These are phyloP conservation scores for Baryphthengus martii DNA, from an alignment of 2,113 vertebrate species.

Conservation along the genomic window DNA sequence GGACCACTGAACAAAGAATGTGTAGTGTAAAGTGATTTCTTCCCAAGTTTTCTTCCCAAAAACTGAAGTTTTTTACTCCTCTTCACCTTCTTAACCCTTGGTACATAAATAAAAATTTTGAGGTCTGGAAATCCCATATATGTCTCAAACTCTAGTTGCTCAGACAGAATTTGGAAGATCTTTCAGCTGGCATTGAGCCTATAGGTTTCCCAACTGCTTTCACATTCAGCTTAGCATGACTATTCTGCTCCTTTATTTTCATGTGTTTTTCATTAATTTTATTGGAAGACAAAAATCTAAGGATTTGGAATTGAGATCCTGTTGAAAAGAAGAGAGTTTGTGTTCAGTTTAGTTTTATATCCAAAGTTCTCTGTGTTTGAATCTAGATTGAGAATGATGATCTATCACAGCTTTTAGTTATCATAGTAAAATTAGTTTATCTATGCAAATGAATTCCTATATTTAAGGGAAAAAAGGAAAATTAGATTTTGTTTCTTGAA, in stretches of 20 bases:
- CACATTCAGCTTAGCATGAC: not conserved
- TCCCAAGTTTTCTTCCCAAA: not conserved
- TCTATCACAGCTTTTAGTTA: not conserved
- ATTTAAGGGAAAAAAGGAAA: not conserved
- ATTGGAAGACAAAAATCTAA: constrained; percentile 11
- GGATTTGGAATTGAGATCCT: not conserved
- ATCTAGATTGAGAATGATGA: not conserved
- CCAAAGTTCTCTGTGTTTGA: not conserved
- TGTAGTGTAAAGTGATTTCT: not conserved
- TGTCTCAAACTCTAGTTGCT: not conserved
- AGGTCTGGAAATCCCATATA: constrained; percentile 3
- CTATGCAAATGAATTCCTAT: not conserved
- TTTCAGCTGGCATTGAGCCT: not conserved
- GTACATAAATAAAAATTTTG: not conserved
- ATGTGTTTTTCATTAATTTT: constrained; percentile 55
- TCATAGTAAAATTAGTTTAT: not conserved
- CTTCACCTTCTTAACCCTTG: not conserved
- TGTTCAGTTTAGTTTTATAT: not conserved
- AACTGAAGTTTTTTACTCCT: not conserved
- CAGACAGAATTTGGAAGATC: constrained; percentile 29
- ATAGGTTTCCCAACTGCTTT: not conserved
- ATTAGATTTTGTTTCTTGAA: not conserved
- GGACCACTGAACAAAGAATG: not conserved
- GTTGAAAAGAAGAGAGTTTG: not conserved
- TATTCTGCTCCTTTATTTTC: constrained; percentile 10